Evolutionary conservation across 1,140 invertebrate genomes (phyloP), one percentile per base, ranked within the genome.

Genomic region (Venustaconcha ellipsiformis): DNA sequence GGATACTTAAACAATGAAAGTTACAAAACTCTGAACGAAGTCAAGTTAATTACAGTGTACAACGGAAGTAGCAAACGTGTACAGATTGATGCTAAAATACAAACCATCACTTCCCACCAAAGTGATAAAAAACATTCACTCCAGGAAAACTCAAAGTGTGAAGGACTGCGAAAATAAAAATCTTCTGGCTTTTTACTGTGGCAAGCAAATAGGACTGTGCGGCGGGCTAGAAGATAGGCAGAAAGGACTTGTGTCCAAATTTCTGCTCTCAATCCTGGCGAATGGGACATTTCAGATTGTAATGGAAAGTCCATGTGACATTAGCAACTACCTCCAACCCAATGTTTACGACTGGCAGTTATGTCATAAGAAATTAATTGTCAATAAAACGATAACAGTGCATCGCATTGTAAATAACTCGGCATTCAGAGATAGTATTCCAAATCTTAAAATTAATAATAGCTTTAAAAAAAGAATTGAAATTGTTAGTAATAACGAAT

Each of bases 121-220:
- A 37, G 37, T 37, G 37, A 5, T 8, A 37, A 5, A 37, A 37
- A 37, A 8, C 6, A 37, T 37, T 37, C 8, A 8, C 37, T 37
- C 37, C 37, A 37, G 37, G 37, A 37, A 37, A 37, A 37, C 37
- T 6, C 8, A 6, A 5, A 26, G 26, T 26, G 26, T 37, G 37
- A 8, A 37, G 37, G 2, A 65, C 2, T 64, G 63, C n/a, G 14
- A 17, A 17, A 15, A 23, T 65, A 17, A 65, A 23, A 65, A 23
- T 26, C 30, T 65, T 65, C 63, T 65, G 8, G 63, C 30, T n/a
- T 65, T 26, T 65, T 26, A 65, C 20, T 65, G 63, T 65, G 63
- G 23, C 63, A 37, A 6, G 5, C 23, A 17, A n/a, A 26, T 18
- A n/a, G 30, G 14, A 14, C 14, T 23, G 63, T 65, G 63, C 30